These are phyloP conservation scores for Hipparchia semele DNA, from an alignment of 2,888 invertebrate genomes.

Conservation along the genomic window DNA sequence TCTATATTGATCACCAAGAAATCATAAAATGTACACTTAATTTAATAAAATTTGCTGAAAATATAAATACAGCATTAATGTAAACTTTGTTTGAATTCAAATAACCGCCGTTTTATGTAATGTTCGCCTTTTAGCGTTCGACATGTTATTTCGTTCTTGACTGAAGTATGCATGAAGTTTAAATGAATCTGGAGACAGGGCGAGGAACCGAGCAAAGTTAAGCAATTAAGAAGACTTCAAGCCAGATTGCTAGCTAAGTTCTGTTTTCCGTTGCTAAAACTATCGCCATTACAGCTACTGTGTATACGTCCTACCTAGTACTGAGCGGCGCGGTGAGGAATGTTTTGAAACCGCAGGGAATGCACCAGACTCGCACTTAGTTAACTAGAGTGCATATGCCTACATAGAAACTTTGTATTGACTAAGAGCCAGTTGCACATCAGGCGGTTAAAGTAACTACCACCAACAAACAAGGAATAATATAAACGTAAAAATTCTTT, in stretches of 20 bases:
- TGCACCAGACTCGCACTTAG: constrained; percentile 21
- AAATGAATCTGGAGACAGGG: constrained; percentile 66
- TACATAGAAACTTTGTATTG: too few relatives aligned
- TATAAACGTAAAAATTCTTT: too few relatives aligned
- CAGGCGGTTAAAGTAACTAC: too few relatives aligned
- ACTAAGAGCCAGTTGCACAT: too few relatives aligned
- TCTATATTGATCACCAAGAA: too few relatives aligned
- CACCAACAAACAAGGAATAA: too few relatives aligned
- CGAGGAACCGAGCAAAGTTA: constrained; percentile 71
- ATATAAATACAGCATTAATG: too few relatives aligned
- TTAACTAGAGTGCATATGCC: not conserved
- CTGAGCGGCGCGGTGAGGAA: constrained; percentile 42
- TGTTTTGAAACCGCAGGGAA: constrained; percentile 46
- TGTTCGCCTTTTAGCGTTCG: not conserved
- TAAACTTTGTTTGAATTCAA: too few relatives aligned
- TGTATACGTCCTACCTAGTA: constrained; percentile 48
- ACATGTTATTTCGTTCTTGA: constrained; percentile 13
- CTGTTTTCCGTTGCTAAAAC: constrained; percentile 75
- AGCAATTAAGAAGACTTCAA: constrained; percentile 78
- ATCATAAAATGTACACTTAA: too few relatives aligned
- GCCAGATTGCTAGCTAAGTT: constrained; percentile 71
- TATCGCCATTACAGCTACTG: constrained; percentile 75
- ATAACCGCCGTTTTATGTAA: not conserved
- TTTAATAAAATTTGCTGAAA: not conserved
- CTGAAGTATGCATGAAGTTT: constrained; percentile 60